Percentiles rank a stretch among this genome's conserved stretches.
Evolutionary conservation across 2,888 invertebrate species (phyloP).

Genomic region (Hypercompe scribonia): DNA sequence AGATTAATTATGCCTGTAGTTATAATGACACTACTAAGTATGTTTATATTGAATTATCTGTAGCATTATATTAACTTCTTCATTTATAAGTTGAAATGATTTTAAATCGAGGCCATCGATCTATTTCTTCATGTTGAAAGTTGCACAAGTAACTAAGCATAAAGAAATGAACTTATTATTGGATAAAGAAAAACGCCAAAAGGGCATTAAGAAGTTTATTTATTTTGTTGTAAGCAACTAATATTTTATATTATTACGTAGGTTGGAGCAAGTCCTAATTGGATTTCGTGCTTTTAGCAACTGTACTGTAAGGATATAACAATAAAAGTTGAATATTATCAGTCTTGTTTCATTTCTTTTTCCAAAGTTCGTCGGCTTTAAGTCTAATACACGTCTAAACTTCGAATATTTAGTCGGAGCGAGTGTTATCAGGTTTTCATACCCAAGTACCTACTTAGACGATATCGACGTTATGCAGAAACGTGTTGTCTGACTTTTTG

Average conservation of each 20-base stretch:
- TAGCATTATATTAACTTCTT: slow-evolving; percentile 46
- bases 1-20: slow-evolving; percentile 46
- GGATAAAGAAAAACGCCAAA: slow-evolving; percentile 72
- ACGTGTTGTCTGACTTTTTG: too few relatives aligned
- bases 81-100: slow-evolving; percentile 61
- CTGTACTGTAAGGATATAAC: slow-evolving; percentile 76
- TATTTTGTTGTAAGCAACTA: slow-evolving; percentile 84
- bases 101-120: slow-evolving; percentile 84
- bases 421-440: too few relatives aligned
- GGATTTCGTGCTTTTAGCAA: slow-evolving; percentile 81
- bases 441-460: too few relatives aligned
- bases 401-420: too few relatives aligned
- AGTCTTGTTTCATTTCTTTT: slow-evolving; percentile 47
- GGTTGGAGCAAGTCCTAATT: slow-evolving; percentile 75
- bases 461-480: too few relatives aligned
- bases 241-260: slow-evolving; percentile 81
- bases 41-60: slow-evolving; percentile 22
- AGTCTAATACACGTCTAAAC: too few relatives aligned
- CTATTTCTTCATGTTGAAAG: slow-evolving; percentile 80
- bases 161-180: slow-evolving; percentile 78
- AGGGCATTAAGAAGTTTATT: slow-evolving; percentile 83
- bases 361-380: neutral
- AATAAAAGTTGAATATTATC: slow-evolving; percentile 73
- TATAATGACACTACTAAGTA: slow-evolving; percentile 41
- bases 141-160: slow-evolving; percentile 80